phyloP scores from a whole-genome alignment of 2,888 invertebrate species.

The Rhaphigaster nebulosa region DNA sequence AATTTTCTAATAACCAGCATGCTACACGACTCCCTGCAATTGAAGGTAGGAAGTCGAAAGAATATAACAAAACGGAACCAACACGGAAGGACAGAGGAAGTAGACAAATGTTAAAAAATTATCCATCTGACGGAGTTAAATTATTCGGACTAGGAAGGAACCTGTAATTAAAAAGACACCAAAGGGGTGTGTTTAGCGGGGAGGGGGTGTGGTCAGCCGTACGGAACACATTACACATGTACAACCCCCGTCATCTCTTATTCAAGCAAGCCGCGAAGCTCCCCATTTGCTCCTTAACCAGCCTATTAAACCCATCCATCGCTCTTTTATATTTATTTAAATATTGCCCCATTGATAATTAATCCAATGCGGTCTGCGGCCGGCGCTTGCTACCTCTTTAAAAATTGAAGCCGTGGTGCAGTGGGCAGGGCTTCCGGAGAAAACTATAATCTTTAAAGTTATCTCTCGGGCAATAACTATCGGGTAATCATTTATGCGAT shows the following conservation, averaged over 20 bases:
- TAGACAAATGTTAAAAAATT: constrained; percentile 20
- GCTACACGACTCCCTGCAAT: background rate
- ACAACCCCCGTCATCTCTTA: background rate
- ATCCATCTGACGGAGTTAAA: background rate
- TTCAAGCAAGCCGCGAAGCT: background rate
- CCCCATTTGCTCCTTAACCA: constrained; percentile 12
- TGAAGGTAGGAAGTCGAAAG: background rate
- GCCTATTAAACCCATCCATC: background rate
- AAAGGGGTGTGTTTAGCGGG: background rate
- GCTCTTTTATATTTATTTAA: constrained; percentile 36
- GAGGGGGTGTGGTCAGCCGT: background rate
- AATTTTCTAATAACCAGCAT: background rate
- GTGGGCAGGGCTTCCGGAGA: background rate
- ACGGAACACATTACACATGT: constrained; percentile 48
- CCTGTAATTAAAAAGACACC: constrained; percentile 45
- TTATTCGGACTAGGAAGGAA: background rate
- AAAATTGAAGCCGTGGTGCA: background rate
- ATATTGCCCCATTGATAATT: background rate
- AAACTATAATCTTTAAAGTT: constrained; percentile 19
- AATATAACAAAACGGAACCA: background rate
- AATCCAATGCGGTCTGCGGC: background rate
- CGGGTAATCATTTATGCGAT: background rate
- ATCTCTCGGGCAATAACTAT: background rate
- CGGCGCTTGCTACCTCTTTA: background rate
- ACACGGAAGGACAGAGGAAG: background rate